Evolutionary conservation across 2,797 vertebrate species (phyloP).

Genomic region (Oceanodroma leucorhoa): DNA sequence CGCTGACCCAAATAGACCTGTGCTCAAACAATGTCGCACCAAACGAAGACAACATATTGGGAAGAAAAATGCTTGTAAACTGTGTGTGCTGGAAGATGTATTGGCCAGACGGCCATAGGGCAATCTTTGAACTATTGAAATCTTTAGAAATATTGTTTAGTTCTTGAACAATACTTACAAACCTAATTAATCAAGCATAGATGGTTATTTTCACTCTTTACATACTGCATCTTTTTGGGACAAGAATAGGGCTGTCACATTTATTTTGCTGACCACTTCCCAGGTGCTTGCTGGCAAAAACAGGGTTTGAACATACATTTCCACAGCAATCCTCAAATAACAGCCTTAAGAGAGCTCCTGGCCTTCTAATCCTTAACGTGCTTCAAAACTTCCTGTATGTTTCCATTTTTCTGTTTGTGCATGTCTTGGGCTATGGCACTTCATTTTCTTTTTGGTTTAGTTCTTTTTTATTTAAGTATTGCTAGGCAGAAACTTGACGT

Average conservation of each 20-base stretch:
- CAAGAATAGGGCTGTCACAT: conserved; percentile 76
- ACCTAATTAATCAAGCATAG: conserved; percentile 86
- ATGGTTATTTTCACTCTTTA: conserved; percentile 79
- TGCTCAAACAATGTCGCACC: conserved; percentile 82
- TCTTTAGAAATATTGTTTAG: conserved; percentile 85
- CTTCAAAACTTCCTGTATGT: not conserved
- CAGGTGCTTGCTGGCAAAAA: conserved; percentile 62
- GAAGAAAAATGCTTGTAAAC: conserved; percentile 85
- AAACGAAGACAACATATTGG: conserved; percentile 84
- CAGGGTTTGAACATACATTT: conserved; percentile 47
- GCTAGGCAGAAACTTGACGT: not conserved
- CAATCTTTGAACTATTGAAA: conserved; percentile 86
- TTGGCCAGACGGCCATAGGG: conserved; percentile 80
- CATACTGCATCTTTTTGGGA: conserved; percentile 71
- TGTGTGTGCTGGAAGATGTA: conserved; percentile 80
- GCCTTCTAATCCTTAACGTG: not conserved
- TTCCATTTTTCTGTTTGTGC: not conserved
- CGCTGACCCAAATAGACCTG: conserved; percentile 80
- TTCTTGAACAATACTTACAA: conserved; percentile 84
- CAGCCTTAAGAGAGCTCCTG: conserved; percentile 15
- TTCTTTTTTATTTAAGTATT: not conserved
- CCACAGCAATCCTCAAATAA: conserved; percentile 37
- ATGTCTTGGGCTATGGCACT: not conserved
- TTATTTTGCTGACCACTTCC: conserved; percentile 70
- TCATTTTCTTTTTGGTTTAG: not conserved